These are phyloP conservation scores for Rapana venosa DNA, from an alignment of 2,888 invertebrate species.

Conservation along the genomic window DNA sequence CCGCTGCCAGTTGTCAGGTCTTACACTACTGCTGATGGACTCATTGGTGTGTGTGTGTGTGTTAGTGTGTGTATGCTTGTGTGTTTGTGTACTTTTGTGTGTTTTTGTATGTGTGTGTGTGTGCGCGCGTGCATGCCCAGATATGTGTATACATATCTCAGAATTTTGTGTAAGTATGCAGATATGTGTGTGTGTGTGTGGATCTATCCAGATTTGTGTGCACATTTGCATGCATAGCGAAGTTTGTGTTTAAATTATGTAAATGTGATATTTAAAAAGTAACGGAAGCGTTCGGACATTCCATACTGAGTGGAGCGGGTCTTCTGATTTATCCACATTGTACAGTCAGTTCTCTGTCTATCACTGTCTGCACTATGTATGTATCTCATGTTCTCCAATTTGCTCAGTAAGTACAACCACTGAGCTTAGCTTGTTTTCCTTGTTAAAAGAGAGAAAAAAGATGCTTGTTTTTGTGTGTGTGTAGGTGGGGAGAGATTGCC, in stretches of 20 bases:
- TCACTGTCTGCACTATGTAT: too few species aligned
- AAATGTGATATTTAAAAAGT: neutral
- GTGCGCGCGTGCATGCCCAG: neutral
- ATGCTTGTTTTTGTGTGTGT: too few species aligned
- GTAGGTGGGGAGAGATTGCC: too few species aligned
- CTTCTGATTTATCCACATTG: too few species aligned
- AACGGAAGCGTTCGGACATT: neutral
- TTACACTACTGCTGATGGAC: neutral
- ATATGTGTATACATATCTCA: neutral
- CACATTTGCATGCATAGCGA: neutral
- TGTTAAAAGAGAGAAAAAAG: too few species aligned
- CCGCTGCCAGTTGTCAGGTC: neutral
- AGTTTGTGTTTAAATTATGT: neutral
- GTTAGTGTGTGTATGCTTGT: neutral
- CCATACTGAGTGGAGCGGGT: neutral
- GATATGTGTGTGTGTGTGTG: neutral
- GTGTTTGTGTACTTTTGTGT: neutral
- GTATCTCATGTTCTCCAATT: too few species aligned
- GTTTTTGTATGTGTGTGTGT: neutral
- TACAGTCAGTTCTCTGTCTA: too few species aligned
- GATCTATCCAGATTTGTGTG: neutral
- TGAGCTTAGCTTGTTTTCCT: too few species aligned
- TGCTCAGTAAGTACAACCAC: too few species aligned
- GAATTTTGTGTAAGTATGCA: neutral
- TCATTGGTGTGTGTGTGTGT: neutral